Percentiles rank a stretch among this genome's conserved stretches.
Evolutionary conservation across 2,888 invertebrate species (phyloP).

Genomic region (Drosophila mettleri): DNA sequence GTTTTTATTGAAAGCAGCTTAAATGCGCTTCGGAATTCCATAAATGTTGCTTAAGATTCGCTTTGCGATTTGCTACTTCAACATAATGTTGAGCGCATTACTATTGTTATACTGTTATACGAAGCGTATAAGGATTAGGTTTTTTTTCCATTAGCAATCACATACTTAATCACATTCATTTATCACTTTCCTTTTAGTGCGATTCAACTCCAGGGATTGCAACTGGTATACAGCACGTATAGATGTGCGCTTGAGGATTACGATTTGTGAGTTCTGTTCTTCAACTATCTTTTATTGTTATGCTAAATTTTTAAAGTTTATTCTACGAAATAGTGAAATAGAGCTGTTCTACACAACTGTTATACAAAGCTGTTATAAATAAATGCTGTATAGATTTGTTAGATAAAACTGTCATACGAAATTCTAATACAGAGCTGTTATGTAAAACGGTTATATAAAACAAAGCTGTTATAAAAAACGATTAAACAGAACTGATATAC

Average conservation of each 20-base stretch:
- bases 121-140: background rate
- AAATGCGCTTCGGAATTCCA: background rate
- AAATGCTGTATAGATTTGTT: background rate
- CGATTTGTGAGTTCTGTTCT: background rate
- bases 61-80: background rate
- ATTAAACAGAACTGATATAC: background rate
- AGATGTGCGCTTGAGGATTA: too few relatives aligned
- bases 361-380: background rate
- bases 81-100: background rate
- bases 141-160: too few relatives aligned
- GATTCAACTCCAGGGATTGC: background rate
- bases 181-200: background rate
- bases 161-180: background rate
- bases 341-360: background rate
- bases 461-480: background rate
- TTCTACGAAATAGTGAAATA: background rate
- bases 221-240: background rate
- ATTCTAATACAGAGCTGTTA: background rate
- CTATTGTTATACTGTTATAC: background rate
- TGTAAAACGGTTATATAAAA: background rate
- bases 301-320: background rate
- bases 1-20: background rate
- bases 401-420: background rate
- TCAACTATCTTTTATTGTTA: background rate
- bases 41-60: background rate